Percentiles rank a stretch among this genome's conserved stretches.
Conservation (phyloP, 2,888 invertebrate genomes). For the Amphipyra berbera region DNA sequence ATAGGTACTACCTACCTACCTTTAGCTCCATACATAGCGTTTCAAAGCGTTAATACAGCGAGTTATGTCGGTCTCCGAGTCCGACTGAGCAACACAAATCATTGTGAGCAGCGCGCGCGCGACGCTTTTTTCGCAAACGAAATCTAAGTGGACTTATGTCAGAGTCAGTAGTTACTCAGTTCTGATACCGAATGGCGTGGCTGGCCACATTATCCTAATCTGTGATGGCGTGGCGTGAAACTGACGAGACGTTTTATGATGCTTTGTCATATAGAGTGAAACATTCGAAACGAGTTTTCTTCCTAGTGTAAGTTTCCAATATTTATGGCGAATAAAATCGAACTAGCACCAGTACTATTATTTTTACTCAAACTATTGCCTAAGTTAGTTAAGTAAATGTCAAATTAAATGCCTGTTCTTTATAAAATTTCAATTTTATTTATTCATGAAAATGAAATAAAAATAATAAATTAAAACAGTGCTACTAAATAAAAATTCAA, state of each 20-base stretch:
- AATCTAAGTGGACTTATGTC: constrained; percentile 33
- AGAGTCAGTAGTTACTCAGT: constrained; percentile 26
- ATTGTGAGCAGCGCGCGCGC: constrained; percentile 43
- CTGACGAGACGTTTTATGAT: constrained; percentile 58
- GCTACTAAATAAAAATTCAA: too few relatives aligned
- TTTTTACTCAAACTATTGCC: background rate
- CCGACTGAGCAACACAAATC: constrained; percentile 19
- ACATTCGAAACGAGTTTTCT: constrained; percentile 59
- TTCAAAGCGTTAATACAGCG: constrained; percentile 31
- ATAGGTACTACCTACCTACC: constrained; percentile 25
- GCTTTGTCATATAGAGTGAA: constrained; percentile 59
- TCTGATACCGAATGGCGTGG: constrained; percentile 49
- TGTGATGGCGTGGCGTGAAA: constrained; percentile 57
- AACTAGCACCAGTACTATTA: background rate
- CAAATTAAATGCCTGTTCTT: background rate
- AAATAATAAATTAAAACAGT: too few relatives aligned
- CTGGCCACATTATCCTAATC: too few relatives aligned
- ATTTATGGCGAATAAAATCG: constrained; percentile 3
- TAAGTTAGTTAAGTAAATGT: background rate
- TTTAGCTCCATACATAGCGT: constrained; percentile 22
- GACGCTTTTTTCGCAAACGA: constrained; percentile 25
- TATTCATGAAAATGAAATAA: too few relatives aligned
- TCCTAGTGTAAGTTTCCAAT: constrained; percentile 54
- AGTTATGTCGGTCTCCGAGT: constrained; percentile 36
- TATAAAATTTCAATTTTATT: background rate